Conservation (phyloP, 2,113 vertebrate species). For the Salvelinus alpinus region DNA sequence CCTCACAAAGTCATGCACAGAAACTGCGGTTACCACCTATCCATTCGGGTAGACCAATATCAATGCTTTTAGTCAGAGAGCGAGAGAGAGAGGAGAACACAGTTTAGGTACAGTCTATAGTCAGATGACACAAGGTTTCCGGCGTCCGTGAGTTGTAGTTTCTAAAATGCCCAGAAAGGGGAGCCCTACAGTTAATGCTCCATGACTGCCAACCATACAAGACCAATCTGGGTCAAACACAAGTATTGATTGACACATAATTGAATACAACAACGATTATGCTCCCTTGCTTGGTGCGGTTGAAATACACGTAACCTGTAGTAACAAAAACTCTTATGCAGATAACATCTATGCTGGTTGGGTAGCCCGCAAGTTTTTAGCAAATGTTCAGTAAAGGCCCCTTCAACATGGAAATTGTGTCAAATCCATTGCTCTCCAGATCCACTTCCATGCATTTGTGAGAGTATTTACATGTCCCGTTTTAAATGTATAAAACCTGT, state of each 20-base stretch:
- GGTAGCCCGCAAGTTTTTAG: conserved; percentile 64
- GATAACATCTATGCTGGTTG: conserved; percentile 65
- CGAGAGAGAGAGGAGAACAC: conserved; percentile 2
- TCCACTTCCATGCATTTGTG: conserved; percentile 44
- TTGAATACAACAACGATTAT: conserved; percentile 43
- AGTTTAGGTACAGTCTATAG: conserved; percentile 33
- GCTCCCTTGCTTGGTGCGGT: conserved; percentile 58
- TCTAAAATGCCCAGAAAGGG: conserved; percentile 54
- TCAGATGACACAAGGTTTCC: conserved; percentile 15
- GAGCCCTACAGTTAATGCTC: conserved; percentile 44
- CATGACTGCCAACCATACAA: conserved; percentile 50
- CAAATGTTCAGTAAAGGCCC: conserved; percentile 68
- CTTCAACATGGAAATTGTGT: conserved; percentile 21
- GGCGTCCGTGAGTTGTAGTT: conserved; percentile 39
- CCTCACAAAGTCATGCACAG: conserved; percentile 62
- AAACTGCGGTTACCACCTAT: conserved; percentile 28
- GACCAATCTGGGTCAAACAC: conserved; percentile 45
- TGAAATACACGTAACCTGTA: conserved; percentile 53
- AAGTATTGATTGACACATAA: conserved; percentile 45
- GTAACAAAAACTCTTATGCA: not conserved
- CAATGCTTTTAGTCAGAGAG: not conserved
- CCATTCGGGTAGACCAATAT: not conserved
- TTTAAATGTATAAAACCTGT: conserved; percentile 64
- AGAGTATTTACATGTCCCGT: conserved; percentile 57
- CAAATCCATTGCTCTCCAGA: conserved; percentile 35